Conservation (phyloP, 2,113 vertebrate species). For the Leiothrix lutea region DNA sequence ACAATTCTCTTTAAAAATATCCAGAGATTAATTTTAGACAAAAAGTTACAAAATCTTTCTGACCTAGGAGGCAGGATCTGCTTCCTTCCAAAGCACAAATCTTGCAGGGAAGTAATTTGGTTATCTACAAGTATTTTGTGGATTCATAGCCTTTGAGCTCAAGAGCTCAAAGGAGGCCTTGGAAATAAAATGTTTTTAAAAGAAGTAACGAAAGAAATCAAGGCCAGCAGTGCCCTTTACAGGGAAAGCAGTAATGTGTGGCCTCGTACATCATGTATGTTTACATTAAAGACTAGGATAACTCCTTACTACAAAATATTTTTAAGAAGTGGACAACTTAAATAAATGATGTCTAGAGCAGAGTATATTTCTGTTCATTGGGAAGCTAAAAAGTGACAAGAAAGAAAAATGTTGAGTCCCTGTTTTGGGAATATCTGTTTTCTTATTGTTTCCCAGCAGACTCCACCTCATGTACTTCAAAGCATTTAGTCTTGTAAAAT, state of each 20-base stretch:
- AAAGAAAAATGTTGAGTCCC: not conserved
- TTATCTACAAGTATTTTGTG: not conserved
- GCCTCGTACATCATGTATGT: slow-evolving; percentile 34
- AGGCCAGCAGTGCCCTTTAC: slow-evolving; percentile 3
- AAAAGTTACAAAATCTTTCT: not conserved
- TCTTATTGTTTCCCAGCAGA: not conserved
- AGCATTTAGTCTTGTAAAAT: not conserved
- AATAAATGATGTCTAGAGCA: slow-evolving; percentile 42
- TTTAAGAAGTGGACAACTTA: slow-evolving; percentile 35
- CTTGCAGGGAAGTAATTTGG: not conserved
- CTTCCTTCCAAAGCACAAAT: not conserved
- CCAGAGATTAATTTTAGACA: not conserved
- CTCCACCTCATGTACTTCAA: not conserved
- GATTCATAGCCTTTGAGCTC: not conserved
- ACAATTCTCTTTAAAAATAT: not conserved
- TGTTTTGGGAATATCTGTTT: not conserved
- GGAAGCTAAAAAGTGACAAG: not conserved
- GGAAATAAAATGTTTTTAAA: not conserved
- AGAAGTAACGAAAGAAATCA: slow-evolving; percentile 9
- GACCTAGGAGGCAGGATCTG: not conserved
- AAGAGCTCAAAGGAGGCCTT: not conserved
- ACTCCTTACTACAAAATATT: slow-evolving; percentile 47
- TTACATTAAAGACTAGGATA: slow-evolving; percentile 36
- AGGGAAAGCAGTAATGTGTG: slow-evolving; percentile 36
- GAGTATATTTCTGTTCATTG: slow-evolving; percentile 12